These are phyloP conservation scores for Digitonthophagus gazella DNA, from an alignment of 2,888 invertebrate species.

Conservation along the genomic window DNA sequence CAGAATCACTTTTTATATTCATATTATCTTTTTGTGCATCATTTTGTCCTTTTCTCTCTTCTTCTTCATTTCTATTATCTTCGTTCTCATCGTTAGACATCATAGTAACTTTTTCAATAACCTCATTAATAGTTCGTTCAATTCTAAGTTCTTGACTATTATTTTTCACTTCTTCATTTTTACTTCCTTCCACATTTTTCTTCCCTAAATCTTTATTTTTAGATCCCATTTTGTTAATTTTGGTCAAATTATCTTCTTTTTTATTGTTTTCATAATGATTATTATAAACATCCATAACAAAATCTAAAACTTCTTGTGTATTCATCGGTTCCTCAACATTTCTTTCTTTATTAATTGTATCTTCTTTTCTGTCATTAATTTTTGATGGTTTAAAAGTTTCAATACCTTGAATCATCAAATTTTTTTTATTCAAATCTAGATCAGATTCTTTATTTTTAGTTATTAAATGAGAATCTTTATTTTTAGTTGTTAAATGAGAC, in stretches of 20 bases:
- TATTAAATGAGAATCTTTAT: no score
- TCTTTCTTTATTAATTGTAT: no score
- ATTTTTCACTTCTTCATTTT: neutral
- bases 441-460: neutral
- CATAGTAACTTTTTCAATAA: neutral
- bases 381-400: neutral
- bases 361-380: neutral
- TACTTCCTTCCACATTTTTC: neutral
- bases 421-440: neutral
- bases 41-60: no score
- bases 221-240: neutral
- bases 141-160: neutral
- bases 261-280: neutral
- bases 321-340: neutral
- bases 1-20: no score
- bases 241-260: no score
- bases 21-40: no score
- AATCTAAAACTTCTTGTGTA: neutral
- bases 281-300: neutral
- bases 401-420: neutral
- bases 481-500: no score
- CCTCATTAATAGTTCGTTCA: neutral
- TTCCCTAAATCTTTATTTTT: neutral
- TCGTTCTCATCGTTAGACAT: neutral
- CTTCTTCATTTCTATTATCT: no score